These are phyloP conservation scores for Zosterops lateralis DNA, from an alignment of 2,113 vertebrate species.

Conservation along the genomic window DNA sequence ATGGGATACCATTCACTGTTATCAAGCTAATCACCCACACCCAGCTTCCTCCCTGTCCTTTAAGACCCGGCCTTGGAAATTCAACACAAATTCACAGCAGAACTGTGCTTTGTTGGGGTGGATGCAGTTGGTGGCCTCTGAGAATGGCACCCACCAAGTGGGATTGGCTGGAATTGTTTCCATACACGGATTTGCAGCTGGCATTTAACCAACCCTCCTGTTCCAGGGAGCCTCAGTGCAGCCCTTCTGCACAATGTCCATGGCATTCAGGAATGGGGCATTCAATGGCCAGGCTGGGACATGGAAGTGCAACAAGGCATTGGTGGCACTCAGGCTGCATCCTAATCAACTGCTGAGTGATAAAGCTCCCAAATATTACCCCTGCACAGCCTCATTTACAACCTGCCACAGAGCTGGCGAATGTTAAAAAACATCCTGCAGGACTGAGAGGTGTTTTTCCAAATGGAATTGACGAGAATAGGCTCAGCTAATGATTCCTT, in stretches of 20 bases:
- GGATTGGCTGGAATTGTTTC: neutral
- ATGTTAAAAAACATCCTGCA: conserved; percentile 19
- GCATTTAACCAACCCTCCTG: neutral
- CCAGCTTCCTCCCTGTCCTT: neutral
- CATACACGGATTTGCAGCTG: neutral
- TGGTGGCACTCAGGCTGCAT: conserved; percentile 7
- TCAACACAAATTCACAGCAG: neutral
- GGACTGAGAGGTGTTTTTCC: conserved; percentile 39
- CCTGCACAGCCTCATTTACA: conserved; percentile 11
- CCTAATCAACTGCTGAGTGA: neutral
- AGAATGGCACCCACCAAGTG: neutral
- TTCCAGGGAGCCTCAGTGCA: neutral
- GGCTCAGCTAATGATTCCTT: conserved; percentile 46
- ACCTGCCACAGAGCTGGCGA: neutral
- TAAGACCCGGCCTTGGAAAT: neutral
- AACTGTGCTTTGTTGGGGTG: neutral
- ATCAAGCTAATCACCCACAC: neutral
- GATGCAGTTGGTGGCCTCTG: neutral
- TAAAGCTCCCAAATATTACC: neutral
- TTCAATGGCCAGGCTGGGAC: neutral
- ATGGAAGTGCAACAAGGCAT: neutral
- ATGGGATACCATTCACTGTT: neutral
- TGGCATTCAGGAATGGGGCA: neutral
- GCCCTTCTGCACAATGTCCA: neutral
- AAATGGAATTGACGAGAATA: conserved; percentile 11